A percentile compares a stretch with the other conserved stretches of the same genome.
Conservation (phyloP, 2,888 invertebrate species). For the Erebia ligea region DNA sequence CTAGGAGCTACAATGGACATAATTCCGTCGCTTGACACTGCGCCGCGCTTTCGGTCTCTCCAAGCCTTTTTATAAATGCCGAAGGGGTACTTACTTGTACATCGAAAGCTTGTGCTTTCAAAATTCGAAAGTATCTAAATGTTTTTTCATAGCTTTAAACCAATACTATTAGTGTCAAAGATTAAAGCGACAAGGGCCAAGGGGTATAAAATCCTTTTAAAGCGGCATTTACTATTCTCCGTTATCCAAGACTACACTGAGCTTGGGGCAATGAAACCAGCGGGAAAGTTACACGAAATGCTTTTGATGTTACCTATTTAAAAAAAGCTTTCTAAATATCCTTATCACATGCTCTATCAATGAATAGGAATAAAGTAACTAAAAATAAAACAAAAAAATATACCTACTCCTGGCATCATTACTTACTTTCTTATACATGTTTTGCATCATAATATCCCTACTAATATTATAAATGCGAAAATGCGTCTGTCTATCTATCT, state of each 20-base stretch:
- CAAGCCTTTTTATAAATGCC: not conserved
- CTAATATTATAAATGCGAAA: no score
- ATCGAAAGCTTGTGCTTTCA: not conserved
- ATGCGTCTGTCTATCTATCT: no score
- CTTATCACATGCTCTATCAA: not conserved
- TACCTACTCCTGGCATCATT: no score
- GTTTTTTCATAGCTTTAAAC: slow-evolving; percentile 39
- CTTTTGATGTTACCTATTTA: not conserved
- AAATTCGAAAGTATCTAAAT: slow-evolving; percentile 23
- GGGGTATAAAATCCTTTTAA: slow-evolving; percentile 43
- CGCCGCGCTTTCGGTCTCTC: no score
- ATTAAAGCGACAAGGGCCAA: slow-evolving; percentile 37
- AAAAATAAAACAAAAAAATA: no score
- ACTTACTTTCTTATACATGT: no score
- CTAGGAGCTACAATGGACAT: no score
- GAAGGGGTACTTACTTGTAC: not conserved
- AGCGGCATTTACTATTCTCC: slow-evolving; percentile 39
- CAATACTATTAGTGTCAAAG: slow-evolving; percentile 50
- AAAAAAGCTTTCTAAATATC: not conserved
- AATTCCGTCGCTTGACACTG: no score
- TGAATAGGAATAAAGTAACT: no score
- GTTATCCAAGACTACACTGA: slow-evolving; percentile 39
- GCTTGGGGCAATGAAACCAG: slow-evolving; percentile 10
- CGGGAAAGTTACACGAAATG: not conserved
- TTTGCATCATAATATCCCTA: no score